Conservation (phyloP, 2,888 invertebrate genomes). For the Noctua fimbriata region DNA sequence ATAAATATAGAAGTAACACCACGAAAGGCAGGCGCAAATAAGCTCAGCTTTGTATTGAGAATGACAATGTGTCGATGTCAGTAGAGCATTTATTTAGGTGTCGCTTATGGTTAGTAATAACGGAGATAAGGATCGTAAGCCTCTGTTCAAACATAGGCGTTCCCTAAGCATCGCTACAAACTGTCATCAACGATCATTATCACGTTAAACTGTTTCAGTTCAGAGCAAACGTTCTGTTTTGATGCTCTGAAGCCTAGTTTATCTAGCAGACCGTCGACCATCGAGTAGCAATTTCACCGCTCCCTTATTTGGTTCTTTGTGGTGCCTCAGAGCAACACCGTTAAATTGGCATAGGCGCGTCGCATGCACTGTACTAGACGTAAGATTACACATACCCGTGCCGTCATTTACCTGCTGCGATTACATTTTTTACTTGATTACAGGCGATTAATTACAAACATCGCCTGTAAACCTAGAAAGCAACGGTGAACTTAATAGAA, state of each 20-base stretch:
- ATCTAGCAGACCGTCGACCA: neutral
- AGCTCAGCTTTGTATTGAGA: neutral
- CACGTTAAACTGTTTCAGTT: neutral
- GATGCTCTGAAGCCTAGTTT: neutral
- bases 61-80: neutral
- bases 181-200: neutral
- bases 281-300: constrained; percentile 11
- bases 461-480: too few relatives aligned
- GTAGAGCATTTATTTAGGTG: neutral
- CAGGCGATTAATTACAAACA: too few relatives aligned
- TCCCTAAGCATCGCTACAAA: neutral
- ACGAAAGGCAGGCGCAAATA: neutral
- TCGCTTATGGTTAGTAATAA: neutral
- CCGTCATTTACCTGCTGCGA: neutral
- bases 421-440: too few relatives aligned
- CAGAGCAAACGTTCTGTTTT: neutral
- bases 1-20: neutral
- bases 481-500: too few relatives aligned
- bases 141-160: neutral
- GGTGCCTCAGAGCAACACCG: constrained; percentile 18
- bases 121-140: neutral
- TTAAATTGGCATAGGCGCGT: constrained; percentile 20
- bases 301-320: constrained; percentile 32
- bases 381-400: neutral
- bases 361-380: constrained; percentile 4